phyloP scores from a whole-genome alignment of 2,113 vertebrate species.

The Hemiprocne comata region DNA sequence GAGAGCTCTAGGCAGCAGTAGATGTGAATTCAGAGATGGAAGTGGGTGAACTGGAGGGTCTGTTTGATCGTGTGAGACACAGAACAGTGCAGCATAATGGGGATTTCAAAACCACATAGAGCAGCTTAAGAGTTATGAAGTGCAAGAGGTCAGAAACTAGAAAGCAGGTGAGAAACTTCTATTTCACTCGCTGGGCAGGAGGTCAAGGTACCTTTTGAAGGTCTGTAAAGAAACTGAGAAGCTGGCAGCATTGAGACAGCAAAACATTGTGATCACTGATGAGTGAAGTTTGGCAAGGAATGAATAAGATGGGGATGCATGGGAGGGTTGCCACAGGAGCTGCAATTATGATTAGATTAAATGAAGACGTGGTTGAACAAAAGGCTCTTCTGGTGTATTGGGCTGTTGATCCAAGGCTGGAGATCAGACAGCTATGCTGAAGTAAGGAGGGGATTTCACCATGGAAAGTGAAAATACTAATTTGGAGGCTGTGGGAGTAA shows the following conservation, averaged over 20 bases:
- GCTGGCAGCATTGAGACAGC: background rate
- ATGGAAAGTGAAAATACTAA: background rate
- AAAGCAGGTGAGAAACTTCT: background rate
- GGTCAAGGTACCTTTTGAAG: background rate
- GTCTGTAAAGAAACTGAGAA: background rate
- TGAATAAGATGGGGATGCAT: background rate
- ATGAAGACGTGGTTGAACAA: background rate
- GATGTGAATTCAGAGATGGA: background rate
- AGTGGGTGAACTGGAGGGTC: background rate
- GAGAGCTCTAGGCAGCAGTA: background rate
- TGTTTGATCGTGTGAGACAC: background rate
- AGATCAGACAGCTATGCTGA: fast-evolving
- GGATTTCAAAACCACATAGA: background rate
- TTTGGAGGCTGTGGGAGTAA: background rate
- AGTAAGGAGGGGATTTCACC: background rate
- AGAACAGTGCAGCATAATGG: fast-evolving
- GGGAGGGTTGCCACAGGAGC: background rate
- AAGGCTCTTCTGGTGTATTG: background rate
- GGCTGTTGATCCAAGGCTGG: background rate
- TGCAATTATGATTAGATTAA: slow-evolving; percentile 6
- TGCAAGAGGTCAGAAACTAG: background rate
- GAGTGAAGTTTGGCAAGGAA: slow-evolving; percentile 31
- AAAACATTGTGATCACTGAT: background rate
- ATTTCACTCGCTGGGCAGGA: background rate
- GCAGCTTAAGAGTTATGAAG: background rate